These are phyloP conservation scores for Heterodera carotae DNA, from an alignment of 1,140 invertebrate genomes.

Conservation along the genomic window DNA sequence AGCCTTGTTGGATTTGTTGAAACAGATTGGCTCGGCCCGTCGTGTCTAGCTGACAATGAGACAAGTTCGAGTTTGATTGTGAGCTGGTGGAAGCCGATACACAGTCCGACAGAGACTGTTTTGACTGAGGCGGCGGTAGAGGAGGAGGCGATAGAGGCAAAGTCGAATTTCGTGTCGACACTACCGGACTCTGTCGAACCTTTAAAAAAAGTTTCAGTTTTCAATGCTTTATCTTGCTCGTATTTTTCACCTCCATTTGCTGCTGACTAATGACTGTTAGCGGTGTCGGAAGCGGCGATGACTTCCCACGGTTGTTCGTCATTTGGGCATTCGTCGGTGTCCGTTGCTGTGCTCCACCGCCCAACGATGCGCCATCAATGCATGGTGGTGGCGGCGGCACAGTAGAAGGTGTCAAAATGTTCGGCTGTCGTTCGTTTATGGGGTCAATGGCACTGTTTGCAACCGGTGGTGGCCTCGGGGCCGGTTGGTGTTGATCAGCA, in stretches of 20 bases:
- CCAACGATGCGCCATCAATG: conserved; percentile 22
- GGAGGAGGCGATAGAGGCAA: conserved; percentile 24
- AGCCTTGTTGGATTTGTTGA: conserved; percentile 42
- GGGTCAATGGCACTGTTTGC: background rate
- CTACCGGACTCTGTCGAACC: too few relatives aligned
- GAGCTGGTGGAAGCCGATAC: background rate
- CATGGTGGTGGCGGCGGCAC: conserved; percentile 27
- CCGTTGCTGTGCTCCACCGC: background rate
- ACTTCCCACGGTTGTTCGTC: conserved; percentile 3
- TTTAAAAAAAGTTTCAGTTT: too few relatives aligned
- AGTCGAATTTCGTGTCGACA: background rate
- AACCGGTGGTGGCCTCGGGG: conserved; percentile 27
- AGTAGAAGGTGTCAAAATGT: background rate
- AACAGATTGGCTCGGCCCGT: conserved; percentile 34
- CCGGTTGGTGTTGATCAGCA: background rate
- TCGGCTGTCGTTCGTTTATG: background rate
- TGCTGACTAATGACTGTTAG: background rate
- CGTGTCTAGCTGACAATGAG: too few relatives aligned
- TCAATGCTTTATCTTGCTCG: too few relatives aligned
- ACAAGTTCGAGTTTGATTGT: background rate
- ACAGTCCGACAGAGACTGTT: background rate
- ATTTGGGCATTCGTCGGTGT: background rate
- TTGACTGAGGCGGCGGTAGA: conserved; percentile 13
- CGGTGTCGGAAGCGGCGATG: conserved; percentile 23
- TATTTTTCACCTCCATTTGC: conserved; percentile 27